These are phyloP conservation scores for Anodontia alba DNA, from an alignment of 2,888 invertebrate species.

Conservation along the genomic window DNA sequence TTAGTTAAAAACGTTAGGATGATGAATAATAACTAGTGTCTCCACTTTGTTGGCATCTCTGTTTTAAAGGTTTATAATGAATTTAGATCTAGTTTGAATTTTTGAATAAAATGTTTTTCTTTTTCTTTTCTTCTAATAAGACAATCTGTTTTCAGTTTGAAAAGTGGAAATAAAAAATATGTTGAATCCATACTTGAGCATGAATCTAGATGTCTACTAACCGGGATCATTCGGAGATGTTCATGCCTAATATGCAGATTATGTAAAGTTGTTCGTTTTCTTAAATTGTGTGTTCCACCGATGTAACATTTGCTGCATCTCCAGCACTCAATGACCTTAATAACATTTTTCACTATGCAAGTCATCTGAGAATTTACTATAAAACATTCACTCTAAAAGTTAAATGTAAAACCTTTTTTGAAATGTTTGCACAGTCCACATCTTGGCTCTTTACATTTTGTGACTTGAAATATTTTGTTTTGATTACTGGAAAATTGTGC, in stretches of 20 bases:
- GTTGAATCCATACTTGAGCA: not conserved
- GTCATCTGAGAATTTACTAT: not conserved
- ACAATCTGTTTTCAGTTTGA: not conserved
- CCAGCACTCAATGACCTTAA: not conserved
- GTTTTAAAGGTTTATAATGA: too few relatives aligned
- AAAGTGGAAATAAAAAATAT: not conserved
- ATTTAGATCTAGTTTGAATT: not conserved
- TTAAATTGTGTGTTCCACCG: not conserved
- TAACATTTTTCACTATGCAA: not conserved
- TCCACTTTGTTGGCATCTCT: too few relatives aligned
- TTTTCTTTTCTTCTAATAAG: not conserved
- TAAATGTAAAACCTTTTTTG: not conserved
- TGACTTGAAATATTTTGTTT: not conserved
- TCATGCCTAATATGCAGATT: not conserved
- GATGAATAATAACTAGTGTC: too few relatives aligned
- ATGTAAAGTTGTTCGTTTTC: not conserved
- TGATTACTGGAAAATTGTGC: not conserved
- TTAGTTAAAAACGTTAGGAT: too few relatives aligned
- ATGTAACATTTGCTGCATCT: not conserved
- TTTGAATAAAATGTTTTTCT: not conserved
- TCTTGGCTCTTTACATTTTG: not conserved
- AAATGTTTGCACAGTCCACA: not conserved
- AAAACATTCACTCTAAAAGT: not conserved
- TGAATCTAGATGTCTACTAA: not conserved
- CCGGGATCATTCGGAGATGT: not conserved